These are phyloP conservation scores for Crossocerus cetratus DNA, from an alignment of 2,888 invertebrate genomes.

Conservation along the genomic window DNA sequence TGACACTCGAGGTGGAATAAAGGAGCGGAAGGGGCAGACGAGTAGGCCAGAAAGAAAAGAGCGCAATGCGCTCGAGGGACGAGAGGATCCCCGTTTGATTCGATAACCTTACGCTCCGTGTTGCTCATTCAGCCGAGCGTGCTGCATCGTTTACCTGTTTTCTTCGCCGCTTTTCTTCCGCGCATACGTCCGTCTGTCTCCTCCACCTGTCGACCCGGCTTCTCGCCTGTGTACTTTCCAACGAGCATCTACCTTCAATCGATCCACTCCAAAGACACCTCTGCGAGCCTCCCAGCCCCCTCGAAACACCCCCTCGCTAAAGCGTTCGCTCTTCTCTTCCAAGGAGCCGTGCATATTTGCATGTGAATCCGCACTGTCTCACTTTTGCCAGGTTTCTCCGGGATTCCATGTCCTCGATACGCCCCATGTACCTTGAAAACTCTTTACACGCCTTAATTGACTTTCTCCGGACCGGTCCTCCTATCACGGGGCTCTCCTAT, in stretches of 20 bases:
- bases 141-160: slow-evolving; percentile 7
- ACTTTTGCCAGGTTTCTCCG: too few relatives aligned
- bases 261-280: too few relatives aligned
- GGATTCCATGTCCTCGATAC: too few relatives aligned
- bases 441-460: too few relatives aligned
- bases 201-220: neutral
- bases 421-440: too few relatives aligned
- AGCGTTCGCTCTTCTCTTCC: too few relatives aligned
- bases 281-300: too few relatives aligned
- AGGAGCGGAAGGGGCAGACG: slow-evolving; percentile 10
- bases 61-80: slow-evolving; percentile 24
- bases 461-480: too few relatives aligned
- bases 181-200: neutral
- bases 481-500: too few relatives aligned
- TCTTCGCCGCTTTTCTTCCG: neutral
- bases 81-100: slow-evolving; percentile 33
- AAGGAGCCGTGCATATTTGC: too few relatives aligned
- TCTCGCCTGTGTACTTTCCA: neutral
- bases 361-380: too few relatives aligned
- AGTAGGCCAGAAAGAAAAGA: slow-evolving; percentile 9
- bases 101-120: slow-evolving; percentile 30
- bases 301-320: too few relatives aligned
- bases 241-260: neutral
- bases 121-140: slow-evolving; percentile 42
- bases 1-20: slow-evolving; percentile 32